A percentile compares a stretch with the other conserved stretches of the same genome.
phyloP scores from a whole-genome alignment of 2,113 vertebrate genomes.

The Platycercus adscitus region DNA sequence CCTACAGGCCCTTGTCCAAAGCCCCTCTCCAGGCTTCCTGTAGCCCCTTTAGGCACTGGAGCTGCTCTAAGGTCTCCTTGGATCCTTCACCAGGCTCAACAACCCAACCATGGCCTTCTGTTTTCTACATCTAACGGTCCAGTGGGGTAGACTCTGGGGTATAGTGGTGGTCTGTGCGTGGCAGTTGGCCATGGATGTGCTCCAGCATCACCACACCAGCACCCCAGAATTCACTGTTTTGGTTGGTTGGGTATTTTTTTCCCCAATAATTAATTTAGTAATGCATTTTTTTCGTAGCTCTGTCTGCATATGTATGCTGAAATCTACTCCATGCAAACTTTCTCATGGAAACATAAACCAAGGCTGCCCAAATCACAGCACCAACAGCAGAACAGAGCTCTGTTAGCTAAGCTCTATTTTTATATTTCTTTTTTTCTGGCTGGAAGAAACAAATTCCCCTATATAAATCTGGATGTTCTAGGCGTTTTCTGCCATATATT shows the following conservation, averaged over 20 bases:
- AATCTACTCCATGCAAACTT: neutral
- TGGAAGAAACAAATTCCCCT: neutral
- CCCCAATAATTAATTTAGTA: neutral
- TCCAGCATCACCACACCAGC: neutral
- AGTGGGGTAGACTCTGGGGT: neutral
- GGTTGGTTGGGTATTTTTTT: neutral
- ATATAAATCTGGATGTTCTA: neutral
- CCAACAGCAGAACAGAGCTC: neutral
- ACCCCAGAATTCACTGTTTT: neutral
- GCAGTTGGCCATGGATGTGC: neutral
- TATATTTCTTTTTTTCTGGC: neutral
- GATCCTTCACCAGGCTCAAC: neutral
- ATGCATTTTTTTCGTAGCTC: neutral
- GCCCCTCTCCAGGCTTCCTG: neutral
- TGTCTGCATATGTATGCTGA: neutral
- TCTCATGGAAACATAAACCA: neutral
- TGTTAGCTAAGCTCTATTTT: neutral
- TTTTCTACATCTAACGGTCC: neutral
- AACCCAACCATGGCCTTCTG: neutral
- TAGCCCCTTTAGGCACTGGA: neutral
- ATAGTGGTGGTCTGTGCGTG: neutral
- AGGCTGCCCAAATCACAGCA: neutral
- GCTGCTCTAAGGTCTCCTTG: neutral
- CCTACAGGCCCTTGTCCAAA: no score
- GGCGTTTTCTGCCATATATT: neutral